Percentiles rank a stretch among this genome's conserved stretches.
Conservation (phyloP, 2,113 vertebrate genomes). For the Sterrhoptilus dennistouni region DNA sequence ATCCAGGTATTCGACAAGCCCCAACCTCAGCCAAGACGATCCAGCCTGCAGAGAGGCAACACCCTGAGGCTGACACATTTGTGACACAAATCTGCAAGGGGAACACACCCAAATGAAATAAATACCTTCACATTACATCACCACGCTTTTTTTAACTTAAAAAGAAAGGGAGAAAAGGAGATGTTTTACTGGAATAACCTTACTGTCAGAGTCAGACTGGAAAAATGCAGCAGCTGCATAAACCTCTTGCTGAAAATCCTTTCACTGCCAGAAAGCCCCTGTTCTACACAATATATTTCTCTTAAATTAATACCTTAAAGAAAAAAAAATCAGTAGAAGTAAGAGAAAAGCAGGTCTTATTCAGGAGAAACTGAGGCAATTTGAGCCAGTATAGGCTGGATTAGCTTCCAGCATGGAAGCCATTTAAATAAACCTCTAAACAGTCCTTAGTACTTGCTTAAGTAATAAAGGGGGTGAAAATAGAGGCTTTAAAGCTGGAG, state of each 20-base stretch:
- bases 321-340: not conserved
- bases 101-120: not conserved
- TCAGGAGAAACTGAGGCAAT: not conserved
- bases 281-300: not conserved
- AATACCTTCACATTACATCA: not conserved
- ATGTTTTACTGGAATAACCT: not conserved
- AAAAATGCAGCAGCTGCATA: not conserved
- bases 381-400: not conserved
- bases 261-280: not conserved
- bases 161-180: not conserved
- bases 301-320: not conserved
- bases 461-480: not conserved
- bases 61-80: not conserved
- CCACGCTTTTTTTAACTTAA: not conserved
- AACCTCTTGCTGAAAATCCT: not conserved
- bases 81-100: conserved; percentile 9
- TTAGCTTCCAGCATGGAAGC: not conserved
- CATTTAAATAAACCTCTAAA: conserved; percentile 41
- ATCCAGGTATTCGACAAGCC: conserved; percentile 55
- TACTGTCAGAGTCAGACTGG: not conserved
- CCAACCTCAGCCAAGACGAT: conserved; percentile 32
- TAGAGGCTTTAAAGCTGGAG: not conserved
- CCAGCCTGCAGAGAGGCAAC: not conserved
- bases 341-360: not conserved
- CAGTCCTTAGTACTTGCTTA: conserved; percentile 38